These are phyloP conservation scores for Latrodectus elegans DNA, from an alignment of 2,888 invertebrate species.

Conservation along the genomic window DNA sequence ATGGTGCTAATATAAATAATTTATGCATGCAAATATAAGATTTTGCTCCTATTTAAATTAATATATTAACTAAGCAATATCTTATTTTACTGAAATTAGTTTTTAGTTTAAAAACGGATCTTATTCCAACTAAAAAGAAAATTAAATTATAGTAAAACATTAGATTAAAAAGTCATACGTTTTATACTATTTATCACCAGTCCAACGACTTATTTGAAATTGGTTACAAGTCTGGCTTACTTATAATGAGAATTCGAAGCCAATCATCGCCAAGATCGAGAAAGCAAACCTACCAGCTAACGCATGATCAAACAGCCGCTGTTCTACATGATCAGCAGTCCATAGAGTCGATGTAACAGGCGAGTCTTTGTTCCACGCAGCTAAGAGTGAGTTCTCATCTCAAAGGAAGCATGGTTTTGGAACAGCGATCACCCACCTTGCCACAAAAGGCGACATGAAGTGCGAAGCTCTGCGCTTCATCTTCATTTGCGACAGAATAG, in stretches of 20 bases:
- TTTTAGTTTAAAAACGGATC: too few species aligned
- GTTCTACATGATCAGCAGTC: constrained; percentile 42
- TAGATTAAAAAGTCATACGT: too few species aligned
- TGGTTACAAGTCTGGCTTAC: background rate
- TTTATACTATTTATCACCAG: too few species aligned
- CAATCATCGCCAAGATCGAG: constrained; percentile 27
- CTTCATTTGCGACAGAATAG: constrained; percentile 30
- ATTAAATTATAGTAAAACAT: too few species aligned
- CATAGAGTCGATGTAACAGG: constrained; percentile 53
- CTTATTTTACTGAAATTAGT: too few species aligned
- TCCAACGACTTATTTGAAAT: too few species aligned
- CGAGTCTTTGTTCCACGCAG: constrained; percentile 43
- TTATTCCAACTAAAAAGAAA: too few species aligned
- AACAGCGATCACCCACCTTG: constrained; percentile 40
- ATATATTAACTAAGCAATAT: too few species aligned
- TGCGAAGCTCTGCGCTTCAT: constrained; percentile 22
- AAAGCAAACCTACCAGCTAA: constrained; percentile 29
- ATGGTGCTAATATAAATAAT: too few species aligned
- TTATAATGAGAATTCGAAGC: background rate
- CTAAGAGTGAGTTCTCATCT: constrained; percentile 25
- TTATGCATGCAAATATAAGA: too few species aligned
- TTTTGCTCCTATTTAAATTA: too few species aligned
- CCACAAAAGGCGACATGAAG: constrained; percentile 34
- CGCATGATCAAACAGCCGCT: constrained; percentile 28
- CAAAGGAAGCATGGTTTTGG: constrained; percentile 36